Evolutionary conservation across 2,797 vertebrate species (phyloP).

Genomic region (Spondyliosoma cantharus): DNA sequence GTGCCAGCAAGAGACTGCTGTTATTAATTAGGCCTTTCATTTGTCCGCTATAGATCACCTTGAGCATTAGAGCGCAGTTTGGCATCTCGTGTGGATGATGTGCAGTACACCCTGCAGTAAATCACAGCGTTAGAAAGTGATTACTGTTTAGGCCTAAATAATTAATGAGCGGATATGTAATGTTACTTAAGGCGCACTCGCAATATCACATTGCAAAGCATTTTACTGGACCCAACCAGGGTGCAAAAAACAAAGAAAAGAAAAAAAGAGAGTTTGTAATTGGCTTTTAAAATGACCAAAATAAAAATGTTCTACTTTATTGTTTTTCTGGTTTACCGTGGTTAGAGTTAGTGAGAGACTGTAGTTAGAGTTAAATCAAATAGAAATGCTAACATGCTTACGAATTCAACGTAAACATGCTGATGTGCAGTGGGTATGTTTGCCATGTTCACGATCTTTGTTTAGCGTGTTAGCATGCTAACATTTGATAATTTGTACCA

Average conservation of each 20-base stretch:
- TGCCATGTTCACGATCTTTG: not conserved
- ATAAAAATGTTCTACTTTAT: not conserved
- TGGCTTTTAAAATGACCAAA: not conserved
- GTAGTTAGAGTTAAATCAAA: not conserved
- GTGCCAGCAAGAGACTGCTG: constrained; percentile 55
- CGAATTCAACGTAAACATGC: not conserved
- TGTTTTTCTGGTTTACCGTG: too few relatives aligned
- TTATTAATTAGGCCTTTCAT: constrained; percentile 76
- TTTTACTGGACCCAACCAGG: not conserved
- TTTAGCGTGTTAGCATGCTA: not conserved
- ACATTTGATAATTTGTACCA: not conserved
- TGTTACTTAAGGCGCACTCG: constrained; percentile 13
- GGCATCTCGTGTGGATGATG: constrained; percentile 53
- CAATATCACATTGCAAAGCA: not conserved
- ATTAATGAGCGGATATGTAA: constrained; percentile 45
- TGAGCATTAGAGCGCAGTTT: constrained; percentile 57
- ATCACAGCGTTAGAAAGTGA: constrained; percentile 46
- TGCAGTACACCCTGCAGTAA: constrained; percentile 43
- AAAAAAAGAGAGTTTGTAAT: not conserved
- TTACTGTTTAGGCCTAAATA: constrained; percentile 58
- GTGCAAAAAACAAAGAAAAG: not conserved
- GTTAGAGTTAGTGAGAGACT: not conserved
- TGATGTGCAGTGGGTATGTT: not conserved
- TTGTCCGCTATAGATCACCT: constrained; percentile 77
- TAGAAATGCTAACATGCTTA: not conserved